phyloP scores from a whole-genome alignment of 2,113 vertebrate species.

The Phocoena phocoena region DNA sequence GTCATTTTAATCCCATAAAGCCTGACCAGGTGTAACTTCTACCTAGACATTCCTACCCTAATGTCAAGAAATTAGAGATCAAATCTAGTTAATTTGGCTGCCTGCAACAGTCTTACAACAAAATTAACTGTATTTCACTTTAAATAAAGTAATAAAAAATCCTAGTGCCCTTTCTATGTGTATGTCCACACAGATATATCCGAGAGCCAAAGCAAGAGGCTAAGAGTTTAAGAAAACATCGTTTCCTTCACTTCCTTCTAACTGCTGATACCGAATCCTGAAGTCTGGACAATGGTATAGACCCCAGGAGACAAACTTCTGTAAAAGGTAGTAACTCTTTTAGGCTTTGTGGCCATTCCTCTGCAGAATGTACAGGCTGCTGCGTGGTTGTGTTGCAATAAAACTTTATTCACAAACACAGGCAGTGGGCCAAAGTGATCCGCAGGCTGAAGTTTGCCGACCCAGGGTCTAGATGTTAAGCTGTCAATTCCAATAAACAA shows the following conservation, averaged over 20 bases:
- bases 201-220: slow-evolving; percentile 13
- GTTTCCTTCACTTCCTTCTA: slow-evolving; percentile 22
- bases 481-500: neutral
- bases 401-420: neutral
- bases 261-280: neutral
- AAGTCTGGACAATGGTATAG: neutral
- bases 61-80: neutral
- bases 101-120: neutral
- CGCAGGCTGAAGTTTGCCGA: neutral
- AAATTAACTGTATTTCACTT: neutral
- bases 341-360: neutral
- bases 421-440: too few relatives aligned
- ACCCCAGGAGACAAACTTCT: neutral
- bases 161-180: neutral
- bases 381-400: neutral
- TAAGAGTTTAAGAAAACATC: neutral
- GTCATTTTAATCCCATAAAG: neutral
- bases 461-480: neutral
- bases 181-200: neutral
- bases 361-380: neutral
- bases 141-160: neutral
- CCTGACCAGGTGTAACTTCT: neutral
- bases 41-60: neutral
- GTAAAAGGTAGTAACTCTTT: neutral
- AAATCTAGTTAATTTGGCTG: neutral